phyloP scores from a whole-genome alignment of 2,797 vertebrate species.

The Fundulus diaphanus region DNA sequence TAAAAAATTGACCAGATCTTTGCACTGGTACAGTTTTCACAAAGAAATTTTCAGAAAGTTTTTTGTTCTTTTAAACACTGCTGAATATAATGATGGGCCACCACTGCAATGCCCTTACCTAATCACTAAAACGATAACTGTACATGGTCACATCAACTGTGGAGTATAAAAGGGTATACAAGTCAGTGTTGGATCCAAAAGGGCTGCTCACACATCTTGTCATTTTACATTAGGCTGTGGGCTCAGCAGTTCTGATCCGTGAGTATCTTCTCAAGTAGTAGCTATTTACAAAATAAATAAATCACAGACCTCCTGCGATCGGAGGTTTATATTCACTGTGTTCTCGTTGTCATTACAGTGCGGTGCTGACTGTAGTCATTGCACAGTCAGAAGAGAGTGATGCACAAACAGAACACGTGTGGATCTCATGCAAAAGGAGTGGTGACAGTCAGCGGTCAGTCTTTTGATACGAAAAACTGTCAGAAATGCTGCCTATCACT shows the following conservation, averaged over 20 bases:
- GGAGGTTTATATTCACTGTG: constrained; percentile 51
- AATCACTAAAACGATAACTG: constrained; percentile 7
- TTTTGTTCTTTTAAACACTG: background rate
- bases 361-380: constrained; percentile 50
- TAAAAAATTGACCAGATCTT: background rate
- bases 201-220: background rate
- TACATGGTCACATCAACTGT: constrained; percentile 10
- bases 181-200: constrained; percentile 1
- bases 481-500: constrained; percentile 18
- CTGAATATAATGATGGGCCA: background rate
- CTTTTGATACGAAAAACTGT: constrained; percentile 24
- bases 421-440: constrained; percentile 67
- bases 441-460: constrained; percentile 57
- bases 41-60: background rate
- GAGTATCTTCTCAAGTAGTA: constrained; percentile 51
- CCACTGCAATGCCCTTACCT: background rate
- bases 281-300: constrained; percentile 63
- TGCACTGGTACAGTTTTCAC: background rate
- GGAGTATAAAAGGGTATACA: constrained; percentile 4
- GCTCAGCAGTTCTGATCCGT: constrained; percentile 57
- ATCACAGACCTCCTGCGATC: constrained; percentile 57
- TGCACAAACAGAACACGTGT: constrained; percentile 39
- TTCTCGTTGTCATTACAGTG: constrained; percentile 58
- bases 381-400: constrained; percentile 60
- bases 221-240: background rate